Conservation (phyloP, 2,797 vertebrate genomes). For the Pyrrhura leucotis region DNA sequence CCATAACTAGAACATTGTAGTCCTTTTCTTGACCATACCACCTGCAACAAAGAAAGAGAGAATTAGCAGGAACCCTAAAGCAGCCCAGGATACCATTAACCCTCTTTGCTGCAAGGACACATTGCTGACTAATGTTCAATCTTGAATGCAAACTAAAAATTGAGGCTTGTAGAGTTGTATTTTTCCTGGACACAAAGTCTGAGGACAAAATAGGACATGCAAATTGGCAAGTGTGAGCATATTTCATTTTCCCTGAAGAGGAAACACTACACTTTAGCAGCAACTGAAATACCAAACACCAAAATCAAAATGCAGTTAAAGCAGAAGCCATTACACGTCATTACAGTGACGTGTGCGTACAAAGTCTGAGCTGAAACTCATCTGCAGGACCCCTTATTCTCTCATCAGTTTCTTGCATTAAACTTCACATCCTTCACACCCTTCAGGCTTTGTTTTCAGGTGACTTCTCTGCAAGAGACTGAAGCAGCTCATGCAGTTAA, state of each 20-base stretch:
- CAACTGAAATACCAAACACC: background rate
- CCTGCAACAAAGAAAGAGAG: conserved; percentile 76
- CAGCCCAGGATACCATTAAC: background rate
- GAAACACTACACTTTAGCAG: background rate
- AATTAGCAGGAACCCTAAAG: background rate
- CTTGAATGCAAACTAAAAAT: background rate
- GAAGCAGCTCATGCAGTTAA: background rate
- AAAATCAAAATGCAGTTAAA: background rate
- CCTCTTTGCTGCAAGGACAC: background rate
- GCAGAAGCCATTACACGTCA: background rate
- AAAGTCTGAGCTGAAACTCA: background rate
- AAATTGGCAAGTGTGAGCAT: background rate
- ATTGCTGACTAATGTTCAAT: background rate
- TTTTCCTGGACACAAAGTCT: background rate
- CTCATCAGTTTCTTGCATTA: background rate
- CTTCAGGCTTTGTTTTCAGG: background rate
- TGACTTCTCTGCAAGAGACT: background rate
- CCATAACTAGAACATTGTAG: conserved; percentile 99
- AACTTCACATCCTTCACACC: background rate
- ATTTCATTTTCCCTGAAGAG: background rate
- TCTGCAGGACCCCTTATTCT: background rate
- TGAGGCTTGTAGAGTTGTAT: background rate
- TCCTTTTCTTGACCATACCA: conserved; percentile 99
- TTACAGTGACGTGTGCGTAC: background rate
- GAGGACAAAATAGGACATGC: background rate